Evolutionary conservation across 2,113 vertebrate genomes (phyloP), one percentile per base, ranked within the genome.

Genomic region (Camelus dromedarius): DNA sequence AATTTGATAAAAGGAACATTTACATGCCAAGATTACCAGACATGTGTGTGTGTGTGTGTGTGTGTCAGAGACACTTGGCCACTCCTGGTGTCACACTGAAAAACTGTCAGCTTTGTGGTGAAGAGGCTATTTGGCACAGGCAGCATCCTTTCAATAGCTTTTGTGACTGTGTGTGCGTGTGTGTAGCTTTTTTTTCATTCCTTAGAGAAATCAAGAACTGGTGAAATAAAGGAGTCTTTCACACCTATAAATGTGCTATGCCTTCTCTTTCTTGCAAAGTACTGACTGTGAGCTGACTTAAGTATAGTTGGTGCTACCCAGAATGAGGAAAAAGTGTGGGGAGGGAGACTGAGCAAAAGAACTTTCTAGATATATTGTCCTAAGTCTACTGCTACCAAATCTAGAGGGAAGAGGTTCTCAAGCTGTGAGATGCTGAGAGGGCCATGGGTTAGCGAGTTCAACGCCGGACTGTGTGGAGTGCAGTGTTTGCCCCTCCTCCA

Each of bases 401-500:
- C 52, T 46, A 67, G 38, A 26, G 7, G 28, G 50, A 26, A 1
- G 32, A 32, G 2, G 20, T 62, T 93, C 54, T 66, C 54, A 8
- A 42, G 42, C 52, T 38, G 26, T 18, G 42, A 26, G 13, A 38
- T 15, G 4, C 32, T 8, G 11, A 24, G 54, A 70, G 22, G 12
- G 9, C 7, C 32, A 9, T 8, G 3, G 30, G 8, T 42, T 22
- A 38, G n/a, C 38, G 18, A 82, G 24, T 3, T 42, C 10, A 32
- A 6, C 24, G 1, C 0, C 4, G 11, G 11, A 6, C 1, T 3
- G 14, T 5, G 10, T 26, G 18, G 19, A 52, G 2, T 66, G 8
- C 3, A 0, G 48, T 15, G 42, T 38, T 48, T 24, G 42, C 13
- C 42, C 50, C 22, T 16, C 3, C 19, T 19, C 5, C 22, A 5